Conservation (phyloP, 1,140 invertebrate species). For the Ostrea edulis region DNA sequence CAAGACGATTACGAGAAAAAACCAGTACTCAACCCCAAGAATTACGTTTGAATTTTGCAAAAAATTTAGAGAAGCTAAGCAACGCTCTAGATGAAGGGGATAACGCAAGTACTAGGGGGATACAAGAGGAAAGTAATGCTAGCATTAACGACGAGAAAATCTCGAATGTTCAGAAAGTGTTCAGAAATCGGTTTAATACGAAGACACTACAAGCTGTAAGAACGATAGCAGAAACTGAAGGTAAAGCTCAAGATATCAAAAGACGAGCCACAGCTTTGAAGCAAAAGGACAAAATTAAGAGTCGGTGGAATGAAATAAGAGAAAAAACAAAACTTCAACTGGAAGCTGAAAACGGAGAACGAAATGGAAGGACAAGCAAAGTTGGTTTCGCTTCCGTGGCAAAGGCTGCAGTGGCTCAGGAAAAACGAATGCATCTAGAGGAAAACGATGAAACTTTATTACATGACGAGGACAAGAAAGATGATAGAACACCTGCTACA, state of each 20-base stretch:
- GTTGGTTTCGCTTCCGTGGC: not conserved
- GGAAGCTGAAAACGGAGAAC: not conserved
- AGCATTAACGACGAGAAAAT: slow-evolving; percentile 30
- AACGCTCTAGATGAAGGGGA: slow-evolving; percentile 54
- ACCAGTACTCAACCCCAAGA: slow-evolving; percentile 50
- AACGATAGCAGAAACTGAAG: slow-evolving; percentile 56
- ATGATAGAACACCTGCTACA: not conserved
- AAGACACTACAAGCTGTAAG: slow-evolving; percentile 58
- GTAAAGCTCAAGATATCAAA: slow-evolving; percentile 44
- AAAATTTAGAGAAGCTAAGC: slow-evolving; percentile 61
- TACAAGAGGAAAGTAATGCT: not conserved
- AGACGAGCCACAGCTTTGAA: slow-evolving; percentile 43
- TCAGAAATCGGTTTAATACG: slow-evolving; percentile 50
- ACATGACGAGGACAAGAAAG: not conserved
- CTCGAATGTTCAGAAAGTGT: slow-evolving; percentile 44
- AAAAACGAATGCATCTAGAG: not conserved
- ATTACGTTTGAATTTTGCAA: slow-evolving; percentile 62
- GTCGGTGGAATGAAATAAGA: not conserved
- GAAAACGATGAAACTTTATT: not conserved
- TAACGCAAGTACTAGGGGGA: slow-evolving; percentile 38
- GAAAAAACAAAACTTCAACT: not conserved
- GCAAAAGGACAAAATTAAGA: not conserved
- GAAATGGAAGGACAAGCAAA: not conserved
- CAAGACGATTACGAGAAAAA: slow-evolving; percentile 43
- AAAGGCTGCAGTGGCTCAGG: not conserved